Conservation (phyloP, 2,113 vertebrate species). For the Mola mola region DNA sequence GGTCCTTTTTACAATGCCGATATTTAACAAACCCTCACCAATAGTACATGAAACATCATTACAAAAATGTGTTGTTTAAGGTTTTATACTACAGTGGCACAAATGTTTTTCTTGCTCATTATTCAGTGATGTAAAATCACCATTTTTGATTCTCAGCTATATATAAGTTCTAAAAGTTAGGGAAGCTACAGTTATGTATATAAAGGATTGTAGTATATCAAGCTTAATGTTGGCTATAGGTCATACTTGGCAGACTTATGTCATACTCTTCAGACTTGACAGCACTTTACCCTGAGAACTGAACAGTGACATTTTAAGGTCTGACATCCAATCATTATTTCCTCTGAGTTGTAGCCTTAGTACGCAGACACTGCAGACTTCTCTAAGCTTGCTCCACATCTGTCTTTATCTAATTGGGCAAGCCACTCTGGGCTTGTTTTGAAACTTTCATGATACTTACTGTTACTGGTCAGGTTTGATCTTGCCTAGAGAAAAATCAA, state of each 20-base stretch:
- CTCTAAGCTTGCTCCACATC: conserved; percentile 37
- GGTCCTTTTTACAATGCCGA: no score
- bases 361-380: conserved; percentile 30
- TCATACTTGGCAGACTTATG: conserved; percentile 41
- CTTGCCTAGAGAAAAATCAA: conserved; percentile 11
- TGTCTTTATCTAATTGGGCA: conserved; percentile 28
- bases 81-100: not conserved
- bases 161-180: not conserved
- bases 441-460: conserved; percentile 26
- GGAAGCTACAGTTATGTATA: not conserved
- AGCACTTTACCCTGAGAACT: conserved; percentile 24
- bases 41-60: no score
- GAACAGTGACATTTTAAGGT: conserved; percentile 55
- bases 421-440: conserved; percentile 6
- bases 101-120: not conserved
- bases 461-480: conserved; percentile 9
- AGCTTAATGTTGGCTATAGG: conserved; percentile 24
- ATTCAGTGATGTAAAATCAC: not conserved
- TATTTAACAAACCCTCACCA: no score
- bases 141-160: not conserved
- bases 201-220: conserved; percentile 7
- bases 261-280: conserved; percentile 40
- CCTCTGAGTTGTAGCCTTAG: conserved; percentile 27
- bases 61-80: no score
- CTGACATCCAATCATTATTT: conserved; percentile 45